These are phyloP conservation scores for Mesitornis unicolor DNA, from an alignment of 2,113 vertebrate genomes.

Conservation along the genomic window DNA sequence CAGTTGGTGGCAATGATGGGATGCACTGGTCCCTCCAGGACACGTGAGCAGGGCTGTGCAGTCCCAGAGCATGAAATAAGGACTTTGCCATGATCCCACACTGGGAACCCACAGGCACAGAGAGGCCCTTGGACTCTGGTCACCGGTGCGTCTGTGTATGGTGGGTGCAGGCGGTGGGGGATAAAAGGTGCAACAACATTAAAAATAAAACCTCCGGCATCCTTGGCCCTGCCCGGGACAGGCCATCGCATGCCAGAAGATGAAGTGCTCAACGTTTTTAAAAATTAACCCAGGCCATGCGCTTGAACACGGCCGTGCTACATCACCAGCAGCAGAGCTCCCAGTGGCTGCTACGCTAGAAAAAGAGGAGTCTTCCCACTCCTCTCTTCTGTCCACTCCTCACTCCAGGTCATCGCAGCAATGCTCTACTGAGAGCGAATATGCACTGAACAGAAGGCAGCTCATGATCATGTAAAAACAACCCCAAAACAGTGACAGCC, in stretches of 20 bases:
- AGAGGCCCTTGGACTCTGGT: not conserved
- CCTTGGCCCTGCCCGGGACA: not conserved
- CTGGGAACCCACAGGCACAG: not conserved
- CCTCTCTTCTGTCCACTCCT: not conserved
- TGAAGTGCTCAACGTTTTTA: not conserved
- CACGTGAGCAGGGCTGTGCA: not conserved
- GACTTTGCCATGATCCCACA: not conserved
- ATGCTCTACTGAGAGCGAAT: not conserved
- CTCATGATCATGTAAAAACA: not conserved
- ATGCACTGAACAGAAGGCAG: not conserved
- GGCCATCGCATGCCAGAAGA: not conserved
- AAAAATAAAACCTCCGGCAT: not conserved
- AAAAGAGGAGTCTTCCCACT: not conserved
- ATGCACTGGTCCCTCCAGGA: not conserved
- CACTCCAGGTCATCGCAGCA: not conserved
- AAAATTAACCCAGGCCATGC: not conserved
- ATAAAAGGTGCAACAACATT: not conserved
- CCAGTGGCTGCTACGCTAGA: not conserved
- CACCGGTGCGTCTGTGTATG: not conserved
- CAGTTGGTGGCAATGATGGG: not conserved
- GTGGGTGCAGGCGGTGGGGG: not conserved
- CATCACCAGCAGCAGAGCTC: not conserved
- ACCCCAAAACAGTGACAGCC: not conserved
- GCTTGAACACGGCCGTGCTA: not conserved
- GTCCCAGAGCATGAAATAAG: not conserved